phyloP scores from a whole-genome alignment of 2,888 invertebrate species.

The Oxyteleia sp. region DNA sequence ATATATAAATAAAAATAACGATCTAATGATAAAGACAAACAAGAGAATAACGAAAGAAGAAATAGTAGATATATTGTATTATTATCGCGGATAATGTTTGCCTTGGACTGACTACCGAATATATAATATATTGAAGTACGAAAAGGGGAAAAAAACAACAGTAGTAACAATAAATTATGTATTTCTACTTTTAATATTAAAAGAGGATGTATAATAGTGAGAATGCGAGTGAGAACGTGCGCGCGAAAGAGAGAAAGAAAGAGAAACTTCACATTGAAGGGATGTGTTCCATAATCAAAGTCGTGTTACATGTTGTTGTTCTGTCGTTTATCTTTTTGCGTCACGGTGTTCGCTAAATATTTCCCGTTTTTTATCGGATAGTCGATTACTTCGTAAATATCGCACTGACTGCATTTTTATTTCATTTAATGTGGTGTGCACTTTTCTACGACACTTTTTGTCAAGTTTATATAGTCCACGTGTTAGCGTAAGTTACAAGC shows the following conservation, averaged over 20 bases:
- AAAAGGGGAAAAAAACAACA: slow-evolving; percentile 78
- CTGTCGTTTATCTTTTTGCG: slow-evolving; percentile 1
- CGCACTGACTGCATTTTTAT: slow-evolving; percentile 6
- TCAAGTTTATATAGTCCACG: neutral
- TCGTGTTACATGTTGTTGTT: slow-evolving; percentile 4
- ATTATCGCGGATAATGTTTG: slow-evolving; percentile 87
- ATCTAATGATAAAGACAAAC: slow-evolving; percentile 78
- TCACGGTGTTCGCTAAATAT: slow-evolving; percentile 37
- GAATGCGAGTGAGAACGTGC: slow-evolving; percentile 28
- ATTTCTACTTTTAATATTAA: slow-evolving; percentile 88
- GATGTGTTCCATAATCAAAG: slow-evolving; percentile 85
- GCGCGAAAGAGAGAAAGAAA: slow-evolving; percentile 35
- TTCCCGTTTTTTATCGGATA: slow-evolving; percentile 4
- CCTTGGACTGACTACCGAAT: slow-evolving; percentile 87
- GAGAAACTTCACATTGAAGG: slow-evolving; percentile 79
- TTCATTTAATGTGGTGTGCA: neutral
- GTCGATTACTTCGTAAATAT: neutral
- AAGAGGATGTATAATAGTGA: slow-evolving; percentile 61
- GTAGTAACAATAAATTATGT: slow-evolving; percentile 85
- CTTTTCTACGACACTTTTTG: neutral
- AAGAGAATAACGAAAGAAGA: slow-evolving; percentile 82
- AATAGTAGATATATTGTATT: slow-evolving; percentile 85
- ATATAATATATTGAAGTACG: slow-evolving; percentile 78
- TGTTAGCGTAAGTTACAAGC: too few relatives aligned
- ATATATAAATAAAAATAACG: slow-evolving; percentile 86